Evolutionary conservation across 2,797 vertebrate species (phyloP), one percentile per base, ranked within the genome.

Genomic region (Lutjanus argentimaculatus): DNA sequence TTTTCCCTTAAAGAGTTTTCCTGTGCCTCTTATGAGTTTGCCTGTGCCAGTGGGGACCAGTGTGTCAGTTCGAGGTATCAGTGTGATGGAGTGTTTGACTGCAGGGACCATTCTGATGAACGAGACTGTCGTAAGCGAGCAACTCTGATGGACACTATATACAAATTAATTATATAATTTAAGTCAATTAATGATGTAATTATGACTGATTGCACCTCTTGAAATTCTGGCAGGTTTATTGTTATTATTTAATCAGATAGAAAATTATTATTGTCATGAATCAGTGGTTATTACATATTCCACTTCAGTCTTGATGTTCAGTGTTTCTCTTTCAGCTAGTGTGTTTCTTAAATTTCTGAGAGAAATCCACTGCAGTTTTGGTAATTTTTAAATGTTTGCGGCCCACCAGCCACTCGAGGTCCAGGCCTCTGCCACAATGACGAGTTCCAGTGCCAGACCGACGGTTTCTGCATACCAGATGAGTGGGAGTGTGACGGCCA

Each of bases 51-150:
- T 58, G 97, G 97, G 65, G 95, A 96, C 80, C 96, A 97, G 57
- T 99, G 98, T 85, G 91, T 99, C 86, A 89, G 65, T 46, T 85
- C 45, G 10, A 78, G 58, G 4, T 97, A 98, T 89, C 94, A 21
- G 0, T 99, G 98, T 76, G 98, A 99, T 87, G 97, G 98, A 17
- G 96, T 97, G 70, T 97, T 95, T 95, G 98, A 99, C 94, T 99
- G 98, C 91, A 95, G 77, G 6, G 98, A 99, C 91, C 96, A 97
- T 82, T 98, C 98, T 46, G 98, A 99, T 85, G 98, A 99, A 89
- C 75, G 65, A 45, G 79, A 91, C 87, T 99, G 98, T 85, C 96
- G 98, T 99, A 97, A 96, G 98, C 96, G 17, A 48, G 25, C 25
- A 46, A 11, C 21, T 51, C 19, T 30, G n/a, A 64, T 7, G 22